These are phyloP conservation scores for Ophion ellenae DNA, from an alignment of 2,888 invertebrate species.

Conservation along the genomic window DNA sequence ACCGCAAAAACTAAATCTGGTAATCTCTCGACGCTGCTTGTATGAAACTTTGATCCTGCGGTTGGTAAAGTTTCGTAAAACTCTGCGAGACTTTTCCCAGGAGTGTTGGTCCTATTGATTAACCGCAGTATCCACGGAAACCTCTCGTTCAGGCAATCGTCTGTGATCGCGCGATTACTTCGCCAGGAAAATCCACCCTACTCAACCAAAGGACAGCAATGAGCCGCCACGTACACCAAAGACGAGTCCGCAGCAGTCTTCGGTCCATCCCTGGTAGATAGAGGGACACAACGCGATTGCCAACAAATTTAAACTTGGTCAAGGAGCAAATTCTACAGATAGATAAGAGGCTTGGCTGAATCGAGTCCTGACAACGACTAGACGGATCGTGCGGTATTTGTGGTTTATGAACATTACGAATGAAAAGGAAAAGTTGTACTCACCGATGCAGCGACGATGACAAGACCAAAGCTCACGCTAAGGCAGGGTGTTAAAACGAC, in stretches of 20 bases:
- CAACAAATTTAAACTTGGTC: too few relatives aligned
- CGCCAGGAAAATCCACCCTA: not conserved
- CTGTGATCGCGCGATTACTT: not conserved
- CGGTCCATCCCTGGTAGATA: not conserved
- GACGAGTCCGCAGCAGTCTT: not conserved
- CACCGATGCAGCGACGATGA: too few relatives aligned
- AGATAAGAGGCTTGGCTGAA: too few relatives aligned
- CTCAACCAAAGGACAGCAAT: not conserved
- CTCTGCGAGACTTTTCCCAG: not conserved
- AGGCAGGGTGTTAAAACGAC: too few relatives aligned
- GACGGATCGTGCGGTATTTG: too few relatives aligned
- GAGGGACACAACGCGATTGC: not conserved
- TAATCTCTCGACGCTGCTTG: not conserved
- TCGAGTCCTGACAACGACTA: too few relatives aligned
- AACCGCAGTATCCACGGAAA: not conserved
- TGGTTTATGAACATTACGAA: too few relatives aligned
- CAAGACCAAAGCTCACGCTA: too few relatives aligned
- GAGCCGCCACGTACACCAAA: not conserved
- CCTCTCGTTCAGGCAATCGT: not conserved
- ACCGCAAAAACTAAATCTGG: not conserved
- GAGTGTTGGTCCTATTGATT: slow-evolving; percentile 1
- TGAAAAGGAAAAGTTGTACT: too few relatives aligned
- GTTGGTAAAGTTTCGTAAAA: not conserved
- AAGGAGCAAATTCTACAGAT: too few relatives aligned
- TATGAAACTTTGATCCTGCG: not conserved